A percentile compares a stretch with the other conserved stretches of the same genome.
Conservation (phyloP, 1,140 invertebrate species). For the Phenacoccus solenopsis region DNA sequence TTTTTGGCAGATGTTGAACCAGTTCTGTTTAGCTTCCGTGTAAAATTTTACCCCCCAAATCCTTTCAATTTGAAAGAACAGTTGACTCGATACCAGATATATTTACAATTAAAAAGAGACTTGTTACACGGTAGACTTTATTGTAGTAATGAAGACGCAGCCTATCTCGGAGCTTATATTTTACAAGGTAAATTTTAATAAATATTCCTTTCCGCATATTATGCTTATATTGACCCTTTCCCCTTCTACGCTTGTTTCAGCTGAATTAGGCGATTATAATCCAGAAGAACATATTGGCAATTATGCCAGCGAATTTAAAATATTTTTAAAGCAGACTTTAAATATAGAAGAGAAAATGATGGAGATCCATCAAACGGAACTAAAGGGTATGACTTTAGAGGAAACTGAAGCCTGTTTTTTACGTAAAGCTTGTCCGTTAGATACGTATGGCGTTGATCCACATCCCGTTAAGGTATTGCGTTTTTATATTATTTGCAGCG, state of each 20-base stretch:
- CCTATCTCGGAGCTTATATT: constrained; percentile 79
- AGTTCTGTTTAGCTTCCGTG: constrained; percentile 79
- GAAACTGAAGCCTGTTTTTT: constrained; percentile 75
- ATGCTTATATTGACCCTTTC: not conserved
- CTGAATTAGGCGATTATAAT: constrained; percentile 89
- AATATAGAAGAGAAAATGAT: constrained; percentile 79
- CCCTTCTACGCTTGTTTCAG: constrained; percentile 39
- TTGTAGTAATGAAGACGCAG: constrained; percentile 76
- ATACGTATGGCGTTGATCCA: constrained; percentile 95
- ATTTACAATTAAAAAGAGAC: constrained; percentile 87
- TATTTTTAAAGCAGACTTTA: constrained; percentile 82
- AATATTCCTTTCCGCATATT: not conserved
- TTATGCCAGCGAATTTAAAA: constrained; percentile 82
- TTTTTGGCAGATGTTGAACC: constrained; percentile 56
- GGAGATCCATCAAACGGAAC: constrained; percentile 70
- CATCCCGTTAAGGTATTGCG: constrained; percentile 84
- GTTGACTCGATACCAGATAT: constrained; percentile 80
- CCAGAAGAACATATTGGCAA: constrained; percentile 73
- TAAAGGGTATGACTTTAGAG: constrained; percentile 54
- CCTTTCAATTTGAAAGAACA: constrained; percentile 72
- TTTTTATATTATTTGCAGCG: constrained; percentile 1
- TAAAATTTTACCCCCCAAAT: constrained; percentile 90
- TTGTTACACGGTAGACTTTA: constrained; percentile 85
- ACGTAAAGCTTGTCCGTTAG: constrained; percentile 72
- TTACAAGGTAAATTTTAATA: constrained; percentile 62